Percentiles rank a stretch among this genome's conserved stretches.
phyloP scores from a whole-genome alignment of 2,888 invertebrate species.

The Hoplodrina blanda region DNA sequence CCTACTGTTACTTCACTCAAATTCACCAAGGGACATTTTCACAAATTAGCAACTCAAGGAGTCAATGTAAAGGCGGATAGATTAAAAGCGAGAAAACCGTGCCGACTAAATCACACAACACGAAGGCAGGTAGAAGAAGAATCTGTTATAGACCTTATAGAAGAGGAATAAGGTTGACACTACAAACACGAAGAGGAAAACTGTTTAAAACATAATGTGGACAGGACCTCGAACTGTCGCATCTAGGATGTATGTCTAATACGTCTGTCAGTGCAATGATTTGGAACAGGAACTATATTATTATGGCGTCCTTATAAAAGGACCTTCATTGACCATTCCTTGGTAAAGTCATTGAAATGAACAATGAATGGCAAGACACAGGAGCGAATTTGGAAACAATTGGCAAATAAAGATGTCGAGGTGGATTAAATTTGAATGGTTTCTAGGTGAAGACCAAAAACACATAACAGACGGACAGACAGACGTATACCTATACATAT shows the following conservation, averaged over 20 bases:
- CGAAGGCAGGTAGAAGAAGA: too few species aligned
- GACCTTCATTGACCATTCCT: conserved; percentile 1
- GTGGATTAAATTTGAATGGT: too few species aligned
- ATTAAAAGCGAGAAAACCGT: too few species aligned
- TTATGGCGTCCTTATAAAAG: conserved; percentile 18
- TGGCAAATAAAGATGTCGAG: not conserved
- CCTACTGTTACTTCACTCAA: too few species aligned
- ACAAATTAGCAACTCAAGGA: too few species aligned
- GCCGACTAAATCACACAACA: too few species aligned
- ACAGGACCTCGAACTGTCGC: not conserved
- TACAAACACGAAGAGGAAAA: conserved; percentile 16
- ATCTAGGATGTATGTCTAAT: not conserved
- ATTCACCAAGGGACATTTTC: too few species aligned
- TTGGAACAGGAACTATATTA: conserved; percentile 3
- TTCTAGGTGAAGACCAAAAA: not conserved
- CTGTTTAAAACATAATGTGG: not conserved
- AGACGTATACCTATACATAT: too few species aligned
- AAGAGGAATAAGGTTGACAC: too few species aligned
- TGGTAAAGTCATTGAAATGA: not conserved
- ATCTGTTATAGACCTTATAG: too few species aligned
- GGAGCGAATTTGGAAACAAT: not conserved
- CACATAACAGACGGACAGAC: not conserved
- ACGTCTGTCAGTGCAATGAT: not conserved
- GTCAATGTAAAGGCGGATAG: too few species aligned
- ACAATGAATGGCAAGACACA: conserved; percentile 5